Base-by-base conservation (phyloP, 2,888 invertebrate species). In the Oxycera nigricornis region DNA sequence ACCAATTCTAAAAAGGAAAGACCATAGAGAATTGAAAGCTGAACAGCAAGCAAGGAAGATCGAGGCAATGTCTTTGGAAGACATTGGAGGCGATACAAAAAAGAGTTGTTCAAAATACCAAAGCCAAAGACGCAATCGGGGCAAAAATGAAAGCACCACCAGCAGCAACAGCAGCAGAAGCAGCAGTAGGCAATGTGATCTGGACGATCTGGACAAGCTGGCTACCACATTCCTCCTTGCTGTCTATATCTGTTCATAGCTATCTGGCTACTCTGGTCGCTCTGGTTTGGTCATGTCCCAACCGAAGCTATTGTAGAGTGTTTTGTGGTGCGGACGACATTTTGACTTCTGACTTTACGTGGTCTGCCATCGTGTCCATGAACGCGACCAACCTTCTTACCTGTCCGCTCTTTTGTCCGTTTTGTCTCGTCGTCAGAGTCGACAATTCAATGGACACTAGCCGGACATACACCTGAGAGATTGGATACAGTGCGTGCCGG, bases 321-420 rank as follows among this genome's bases (percentile, higher is more conserved):
- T 70, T 73, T 22, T 55, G 20, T 14, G 76, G 75, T 65, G 76
- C 72, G 77, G 73, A 76, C 77, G 75, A 78, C 77, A 76, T 78
- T 78, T 79, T 79, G 79, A 79, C 78, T 79, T 77, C 77, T 78
- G 77, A 79, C 77, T 79, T 78, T 72, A 75, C 77, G 72, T 76
- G 72, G 76, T 74, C 76, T 77, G 59, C 6, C 52, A 35, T 41
- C 2, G 24, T n/a, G 24, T 26, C 65, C 65, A 41, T 30, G 65
- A 65, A 41, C 24, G 24, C 3, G 17, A 20, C 14, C 52, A 70
- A 55, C 70, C 55, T 52, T 3, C 24, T 70, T 52, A 31, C 55
- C 55, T 26, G 70, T 31, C 35, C 31, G 22, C 28, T 26, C 62
- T 62, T 35, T 62, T 17, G 62, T 68, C 30, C 28, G 20, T 7